A percentile compares a stretch with the other conserved stretches of the same genome.
phyloP scores from a whole-genome alignment of 2,113 vertebrate species.

The Excalfactoria chinensis region DNA sequence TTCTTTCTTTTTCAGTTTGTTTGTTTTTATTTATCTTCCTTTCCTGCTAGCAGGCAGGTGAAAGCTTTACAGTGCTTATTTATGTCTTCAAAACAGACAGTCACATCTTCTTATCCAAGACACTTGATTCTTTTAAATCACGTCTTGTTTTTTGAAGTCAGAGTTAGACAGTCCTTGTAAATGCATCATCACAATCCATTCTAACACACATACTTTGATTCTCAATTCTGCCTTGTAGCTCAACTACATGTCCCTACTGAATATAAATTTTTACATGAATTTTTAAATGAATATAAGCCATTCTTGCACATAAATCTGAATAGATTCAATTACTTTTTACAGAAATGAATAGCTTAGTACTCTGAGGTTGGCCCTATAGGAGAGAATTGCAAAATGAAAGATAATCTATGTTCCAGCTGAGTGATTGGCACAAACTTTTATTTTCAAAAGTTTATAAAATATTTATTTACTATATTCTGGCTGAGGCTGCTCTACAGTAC shows the following conservation, averaged over 20 bases:
- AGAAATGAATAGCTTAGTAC: neutral
- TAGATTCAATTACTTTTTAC: neutral
- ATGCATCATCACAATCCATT: neutral
- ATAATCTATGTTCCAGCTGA: neutral
- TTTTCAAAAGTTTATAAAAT: neutral
- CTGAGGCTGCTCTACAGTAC: neutral
- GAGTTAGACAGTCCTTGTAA: neutral
- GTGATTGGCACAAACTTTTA: neutral
- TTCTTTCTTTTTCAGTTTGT: neutral
- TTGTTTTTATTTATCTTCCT: slow-evolving; percentile 8
- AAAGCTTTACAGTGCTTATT: neutral
- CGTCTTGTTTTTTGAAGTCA: neutral
- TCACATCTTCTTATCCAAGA: neutral
- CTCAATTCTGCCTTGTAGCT: slow-evolving; percentile 13
- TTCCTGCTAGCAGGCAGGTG: slow-evolving; percentile 23
- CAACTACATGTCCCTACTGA: neutral
- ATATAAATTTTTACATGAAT: neutral
- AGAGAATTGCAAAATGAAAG: neutral
- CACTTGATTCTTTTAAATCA: neutral
- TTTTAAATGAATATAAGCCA: neutral
- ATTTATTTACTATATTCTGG: neutral
- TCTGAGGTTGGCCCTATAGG: neutral
- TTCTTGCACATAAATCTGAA: neutral
- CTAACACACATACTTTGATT: neutral
- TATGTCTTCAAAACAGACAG: neutral